Evolutionary conservation across 2,888 invertebrate genomes (phyloP), one percentile per base, ranked within the genome.

Genomic region (Yponomeuta plumbellus): DNA sequence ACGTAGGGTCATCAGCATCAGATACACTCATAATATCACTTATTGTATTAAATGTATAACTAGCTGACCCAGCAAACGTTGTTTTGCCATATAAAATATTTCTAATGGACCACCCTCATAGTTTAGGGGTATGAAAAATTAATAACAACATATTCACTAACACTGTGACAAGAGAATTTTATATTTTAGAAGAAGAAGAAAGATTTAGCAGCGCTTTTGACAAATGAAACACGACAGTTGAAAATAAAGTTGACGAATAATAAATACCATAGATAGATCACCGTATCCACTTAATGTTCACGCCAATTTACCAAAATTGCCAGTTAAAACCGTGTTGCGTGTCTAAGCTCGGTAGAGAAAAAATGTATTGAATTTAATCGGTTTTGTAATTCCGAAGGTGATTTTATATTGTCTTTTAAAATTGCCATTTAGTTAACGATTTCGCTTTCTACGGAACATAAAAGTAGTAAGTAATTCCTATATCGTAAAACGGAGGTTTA

Each of bases 301-400:
- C 44, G 17, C 17, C 44, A 52, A 52, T 52, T 52, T 13, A 17
- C 44, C 44, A 52, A 52, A 52, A 52, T 52, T 52, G 13, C 44
- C 13, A 52, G 3, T 52, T 17, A 52, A 52, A 52, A 52, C 6
- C 17, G 44, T 52, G 44, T 52, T 52, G 44, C 44, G 13, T 52
- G 44, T 52, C 44, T 17, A 52, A 52, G 5, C 44, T 52, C 44
- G 17, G 44, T 52, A 52, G 17, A 17, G 44, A 17, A 52, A 52
- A 17, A 13, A 52, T 17, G 44, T 52, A 17, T 17, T 3, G 17
- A 52, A 52, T 17, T 52, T 52, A 52, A 52, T 17, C 17, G 17
- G 44, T 52, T 52, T 52, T 52, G 44, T 52, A 52, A 52, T 52
- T 52, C 44, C 44, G 44, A 52, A 52, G 44, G 44, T 52, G 44